These are phyloP conservation scores for Pluvialis apricaria DNA, from an alignment of 2,113 vertebrate genomes.

Conservation along the genomic window DNA sequence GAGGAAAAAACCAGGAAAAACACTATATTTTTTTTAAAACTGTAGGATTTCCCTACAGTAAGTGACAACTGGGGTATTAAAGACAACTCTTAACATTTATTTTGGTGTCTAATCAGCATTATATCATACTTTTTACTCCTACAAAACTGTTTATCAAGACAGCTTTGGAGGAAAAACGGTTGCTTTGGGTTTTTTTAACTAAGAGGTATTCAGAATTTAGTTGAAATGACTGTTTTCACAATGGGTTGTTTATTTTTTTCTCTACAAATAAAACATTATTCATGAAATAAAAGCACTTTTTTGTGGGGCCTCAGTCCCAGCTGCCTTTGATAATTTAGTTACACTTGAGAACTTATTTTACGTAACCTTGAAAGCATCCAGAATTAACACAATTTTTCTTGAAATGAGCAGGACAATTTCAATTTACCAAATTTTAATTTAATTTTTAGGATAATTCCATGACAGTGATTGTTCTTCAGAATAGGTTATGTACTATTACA, in stretches of 20 bases:
- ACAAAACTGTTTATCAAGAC: not conserved
- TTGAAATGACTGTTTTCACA: not conserved
- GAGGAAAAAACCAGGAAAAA: not conserved
- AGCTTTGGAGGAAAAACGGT: not conserved
- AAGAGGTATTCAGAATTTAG: not conserved
- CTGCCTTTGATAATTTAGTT: not conserved
- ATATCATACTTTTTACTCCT: not conserved
- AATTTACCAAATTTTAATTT: not conserved
- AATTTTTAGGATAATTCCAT: not conserved
- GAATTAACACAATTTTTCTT: not conserved
- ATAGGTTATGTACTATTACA: not conserved
- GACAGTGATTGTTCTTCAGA: not conserved
- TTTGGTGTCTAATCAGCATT: not conserved
- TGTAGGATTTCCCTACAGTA: not conserved
- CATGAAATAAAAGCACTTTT: not conserved
- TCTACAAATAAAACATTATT: not conserved
- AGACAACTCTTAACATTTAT: not conserved
- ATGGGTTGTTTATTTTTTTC: not conserved
- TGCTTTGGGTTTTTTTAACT: not conserved
- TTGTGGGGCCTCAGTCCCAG: not conserved
- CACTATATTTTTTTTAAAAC: not conserved
- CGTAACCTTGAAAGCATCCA: not conserved
- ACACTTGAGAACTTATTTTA: not conserved
- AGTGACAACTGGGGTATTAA: not conserved
- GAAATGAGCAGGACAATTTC: not conserved